These are phyloP conservation scores for Timema podura DNA, from an alignment of 2,888 invertebrate species.

Conservation along the genomic window DNA sequence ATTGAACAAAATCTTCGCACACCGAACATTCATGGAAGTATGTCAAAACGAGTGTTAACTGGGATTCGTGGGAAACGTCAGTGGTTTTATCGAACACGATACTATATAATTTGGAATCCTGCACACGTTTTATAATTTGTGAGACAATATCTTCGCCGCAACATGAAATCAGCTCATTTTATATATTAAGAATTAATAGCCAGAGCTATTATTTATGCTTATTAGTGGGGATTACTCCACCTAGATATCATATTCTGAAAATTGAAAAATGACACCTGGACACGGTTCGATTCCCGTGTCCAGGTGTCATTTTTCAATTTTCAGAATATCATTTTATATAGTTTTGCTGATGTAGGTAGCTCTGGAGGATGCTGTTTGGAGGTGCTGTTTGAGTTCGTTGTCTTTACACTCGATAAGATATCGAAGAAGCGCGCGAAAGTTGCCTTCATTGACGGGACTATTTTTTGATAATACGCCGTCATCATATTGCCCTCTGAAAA, in stretches of 20 bases:
- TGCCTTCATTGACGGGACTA: slow-evolving; percentile 21
- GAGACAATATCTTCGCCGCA: slow-evolving; percentile 13
- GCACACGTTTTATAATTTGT: slow-evolving; percentile 14
- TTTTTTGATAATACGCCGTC: not conserved
- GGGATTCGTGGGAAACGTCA: too few relatives aligned
- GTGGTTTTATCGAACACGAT: too few relatives aligned
- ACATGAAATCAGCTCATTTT: slow-evolving; percentile 15
- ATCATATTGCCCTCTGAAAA: not conserved
- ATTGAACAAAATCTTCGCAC: slow-evolving; percentile 1
- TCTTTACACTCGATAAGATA: slow-evolving; percentile 18
- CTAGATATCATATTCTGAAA: too few relatives aligned
- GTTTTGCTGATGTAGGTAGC: not conserved
- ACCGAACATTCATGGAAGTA: not conserved
- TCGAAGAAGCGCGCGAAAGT: slow-evolving; percentile 19
- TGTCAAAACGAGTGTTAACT: not conserved
- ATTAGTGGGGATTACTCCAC: too few relatives aligned
- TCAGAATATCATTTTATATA: slow-evolving; percentile 14
- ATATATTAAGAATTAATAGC: too few relatives aligned
- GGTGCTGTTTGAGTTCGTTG: slow-evolving; percentile 17
- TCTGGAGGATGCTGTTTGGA: slow-evolving; percentile 17
- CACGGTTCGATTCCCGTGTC: too few relatives aligned
- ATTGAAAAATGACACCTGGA: too few relatives aligned
- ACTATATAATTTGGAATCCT: too few relatives aligned
- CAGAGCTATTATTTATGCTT: too few relatives aligned
- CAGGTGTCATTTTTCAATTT: too few relatives aligned